Percentiles rank a stretch among this genome's conserved stretches.
Conservation (phyloP, 1,140 invertebrate genomes). For the Diprion similis region DNA sequence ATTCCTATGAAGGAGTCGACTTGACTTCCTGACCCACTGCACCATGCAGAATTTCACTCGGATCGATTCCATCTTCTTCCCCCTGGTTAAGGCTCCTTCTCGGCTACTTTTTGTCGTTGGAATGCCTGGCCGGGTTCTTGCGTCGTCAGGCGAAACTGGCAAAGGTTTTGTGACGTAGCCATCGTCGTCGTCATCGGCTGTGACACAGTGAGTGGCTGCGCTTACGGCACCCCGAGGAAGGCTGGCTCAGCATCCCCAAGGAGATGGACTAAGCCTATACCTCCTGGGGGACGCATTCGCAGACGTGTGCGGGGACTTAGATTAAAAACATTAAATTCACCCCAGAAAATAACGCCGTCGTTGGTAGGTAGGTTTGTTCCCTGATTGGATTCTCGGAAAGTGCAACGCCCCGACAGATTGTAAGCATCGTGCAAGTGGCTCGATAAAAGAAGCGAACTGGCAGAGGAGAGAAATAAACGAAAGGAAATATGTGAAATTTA, state of each 20-base stretch:
- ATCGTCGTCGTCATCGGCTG: not conserved
- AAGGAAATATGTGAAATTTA: constrained; percentile 1
- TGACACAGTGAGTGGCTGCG: constrained; percentile 4
- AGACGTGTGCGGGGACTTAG: constrained; percentile 1
- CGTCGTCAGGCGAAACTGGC: not conserved
- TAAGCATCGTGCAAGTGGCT: not conserved
- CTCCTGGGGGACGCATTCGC: constrained; percentile 6
- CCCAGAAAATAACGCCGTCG: not conserved
- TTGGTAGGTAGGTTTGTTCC: not conserved
- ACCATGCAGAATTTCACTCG: not conserved
- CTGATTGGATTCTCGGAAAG: not conserved
- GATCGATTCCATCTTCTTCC: not conserved
- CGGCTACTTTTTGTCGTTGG: not conserved
- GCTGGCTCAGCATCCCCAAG: constrained; percentile 6
- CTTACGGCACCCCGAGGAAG: not conserved
- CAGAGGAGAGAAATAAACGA: not conserved
- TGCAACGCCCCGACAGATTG: constrained; percentile 4
- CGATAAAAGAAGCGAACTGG: not conserved
- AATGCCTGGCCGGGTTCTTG: not conserved
- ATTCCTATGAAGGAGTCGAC: too few species aligned
- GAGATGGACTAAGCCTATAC: not conserved
- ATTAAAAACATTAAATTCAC: constrained; percentile 8
- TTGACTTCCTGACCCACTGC: not conserved
- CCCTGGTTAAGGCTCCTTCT: not conserved
- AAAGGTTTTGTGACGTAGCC: not conserved